Base-by-base conservation (phyloP, 2,888 invertebrate genomes). In the Cybosia mesomella region DNA sequence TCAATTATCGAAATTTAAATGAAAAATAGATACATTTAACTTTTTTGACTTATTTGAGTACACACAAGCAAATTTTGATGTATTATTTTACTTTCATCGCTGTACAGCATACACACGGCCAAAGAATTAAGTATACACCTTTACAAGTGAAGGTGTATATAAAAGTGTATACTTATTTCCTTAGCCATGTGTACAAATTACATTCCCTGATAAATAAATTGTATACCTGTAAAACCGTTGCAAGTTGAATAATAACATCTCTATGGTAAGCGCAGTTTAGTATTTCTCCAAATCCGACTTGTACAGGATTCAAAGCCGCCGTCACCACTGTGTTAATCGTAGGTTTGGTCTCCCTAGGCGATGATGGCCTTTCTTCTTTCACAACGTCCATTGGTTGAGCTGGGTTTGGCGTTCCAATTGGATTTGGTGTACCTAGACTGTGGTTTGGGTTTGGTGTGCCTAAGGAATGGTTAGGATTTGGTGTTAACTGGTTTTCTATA, bases 231-330 rank as follows among this genome's bases (percentile, higher is more conserved):
- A 98, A 93, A 81, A 98, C 96, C 2, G 97, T 96, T 72, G 97
- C 97, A 59, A 99, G 92, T 77, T 97, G 97, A 65, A 98, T 96
- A 61, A 98, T 96, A 57, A 99, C 97, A 87, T 98, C 98, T 72
- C 98, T 96, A 91, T 99, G 99, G 89, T 98, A 98, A 0, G 98
- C 96, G 88, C 99, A 99, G 84, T 96, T 97, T 79, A 98, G 95
- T 85, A 98, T 98, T 89, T 99, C 99, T 60, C 96, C 96, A 74
- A 98, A 96, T 3, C 97, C 97, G 58, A 96, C 94, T 78, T 96
- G 96, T 15, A 97, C 93, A 4, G 97, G 97, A 90, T 96, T 96
- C 64, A 94, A 75, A 0, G 94, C 88, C 0, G 94, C 91, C 11
- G 90, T 82, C 36, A 92, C 86, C 0, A 94, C 92, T 0, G 91